A percentile compares a stretch with the other conserved stretches of the same genome.
Conservation (phyloP, 2,113 vertebrate genomes). For the Pipra filicauda region DNA sequence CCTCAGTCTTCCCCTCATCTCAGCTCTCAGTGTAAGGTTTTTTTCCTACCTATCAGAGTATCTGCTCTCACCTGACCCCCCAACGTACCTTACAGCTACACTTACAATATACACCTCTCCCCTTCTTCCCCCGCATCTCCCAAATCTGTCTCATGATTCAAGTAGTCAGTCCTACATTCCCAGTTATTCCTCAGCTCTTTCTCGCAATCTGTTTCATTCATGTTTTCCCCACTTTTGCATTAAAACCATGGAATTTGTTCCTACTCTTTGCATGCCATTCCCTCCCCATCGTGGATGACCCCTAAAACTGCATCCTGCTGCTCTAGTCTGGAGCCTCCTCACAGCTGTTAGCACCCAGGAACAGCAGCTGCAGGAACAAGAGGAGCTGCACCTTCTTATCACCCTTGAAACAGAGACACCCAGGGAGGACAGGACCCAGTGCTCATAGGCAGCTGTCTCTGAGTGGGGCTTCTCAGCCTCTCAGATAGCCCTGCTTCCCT, state of each 20-base stretch:
- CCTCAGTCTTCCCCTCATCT: neutral
- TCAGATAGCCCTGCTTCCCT: neutral
- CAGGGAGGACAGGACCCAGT: neutral
- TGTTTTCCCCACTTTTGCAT: neutral
- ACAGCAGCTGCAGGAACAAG: neutral
- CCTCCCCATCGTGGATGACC: neutral
- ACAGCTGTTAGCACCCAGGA: neutral
- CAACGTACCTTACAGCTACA: neutral
- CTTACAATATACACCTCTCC: neutral
- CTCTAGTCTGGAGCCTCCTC: neutral
- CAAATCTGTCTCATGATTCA: neutral
- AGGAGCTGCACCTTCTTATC: neutral
- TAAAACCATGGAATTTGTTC: neutral
- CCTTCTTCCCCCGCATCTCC: neutral
- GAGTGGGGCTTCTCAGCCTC: neutral
- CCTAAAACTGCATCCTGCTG: neutral
- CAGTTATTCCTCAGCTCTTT: neutral
- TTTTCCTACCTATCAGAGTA: neutral
- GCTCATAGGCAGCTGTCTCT: neutral
- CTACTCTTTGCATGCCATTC: neutral
- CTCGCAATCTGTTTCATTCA: neutral
- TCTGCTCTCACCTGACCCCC: neutral
- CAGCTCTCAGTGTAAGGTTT: neutral
- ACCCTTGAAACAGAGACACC: neutral
- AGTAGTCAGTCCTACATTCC: neutral